Percentiles rank a stretch among this genome's conserved stretches.
These are phyloP conservation scores for Polylopha cassiicola DNA, from an alignment of 2,888 invertebrate genomes.

Conservation along the genomic window DNA sequence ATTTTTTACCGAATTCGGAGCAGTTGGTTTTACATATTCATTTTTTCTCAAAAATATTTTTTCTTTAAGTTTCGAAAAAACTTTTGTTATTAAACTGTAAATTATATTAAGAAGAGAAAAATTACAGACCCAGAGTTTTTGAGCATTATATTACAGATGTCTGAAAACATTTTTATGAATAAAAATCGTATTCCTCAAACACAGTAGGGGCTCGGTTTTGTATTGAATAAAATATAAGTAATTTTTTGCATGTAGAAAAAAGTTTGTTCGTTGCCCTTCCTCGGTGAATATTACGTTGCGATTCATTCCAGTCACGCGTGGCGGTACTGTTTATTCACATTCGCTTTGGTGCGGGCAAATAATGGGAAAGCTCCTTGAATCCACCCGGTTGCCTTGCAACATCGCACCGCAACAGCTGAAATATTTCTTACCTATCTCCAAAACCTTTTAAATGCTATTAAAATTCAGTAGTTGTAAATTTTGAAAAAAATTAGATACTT, in stretches of 20 bases:
- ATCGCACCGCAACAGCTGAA: neutral
- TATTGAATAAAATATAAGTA: constrained; percentile 55
- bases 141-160: too few relatives aligned
- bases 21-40: too few relatives aligned
- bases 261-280: constrained; percentile 41
- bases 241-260: constrained; percentile 47
- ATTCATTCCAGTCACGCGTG: constrained; percentile 66
- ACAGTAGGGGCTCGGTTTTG: constrained; percentile 26
- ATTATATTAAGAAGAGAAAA: too few relatives aligned
- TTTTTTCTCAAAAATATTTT: too few relatives aligned
- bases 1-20: too few relatives aligned
- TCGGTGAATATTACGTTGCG: constrained; percentile 43
- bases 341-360: constrained; percentile 58
- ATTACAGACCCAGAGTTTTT: too few relatives aligned
- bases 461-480: too few relatives aligned
- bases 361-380: constrained; percentile 54
- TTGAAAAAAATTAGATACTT: too few relatives aligned
- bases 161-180: constrained; percentile 26
- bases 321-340: constrained; percentile 62
- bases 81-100: too few relatives aligned
- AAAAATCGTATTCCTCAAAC: constrained; percentile 25
- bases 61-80: too few relatives aligned
- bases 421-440: too few relatives aligned
- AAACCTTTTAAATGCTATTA: too few relatives aligned
- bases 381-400: constrained; percentile 32